Evolutionary conservation across 30 jellyfish, hydroid and myxozoan species (phyloP).

Genomic region (Euphysa ruthae): DNA sequence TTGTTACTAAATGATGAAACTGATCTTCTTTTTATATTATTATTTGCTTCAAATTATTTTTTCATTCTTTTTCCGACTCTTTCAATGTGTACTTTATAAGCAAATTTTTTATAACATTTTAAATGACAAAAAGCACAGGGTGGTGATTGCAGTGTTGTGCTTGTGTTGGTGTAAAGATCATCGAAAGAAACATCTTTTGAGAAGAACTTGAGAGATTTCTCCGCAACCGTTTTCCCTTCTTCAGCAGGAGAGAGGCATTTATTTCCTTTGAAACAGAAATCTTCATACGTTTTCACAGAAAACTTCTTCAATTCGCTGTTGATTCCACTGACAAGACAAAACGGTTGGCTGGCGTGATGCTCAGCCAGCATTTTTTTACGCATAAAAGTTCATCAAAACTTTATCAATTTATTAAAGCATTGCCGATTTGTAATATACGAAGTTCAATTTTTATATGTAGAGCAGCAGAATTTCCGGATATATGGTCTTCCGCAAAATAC

Average conservation of each 20-base stretch:
- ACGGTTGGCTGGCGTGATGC: conserved; percentile 1
- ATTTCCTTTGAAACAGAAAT: neutral
- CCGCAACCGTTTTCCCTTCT: conserved; percentile 1
- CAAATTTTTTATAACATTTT: neutral
- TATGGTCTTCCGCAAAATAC: too few relatives aligned
- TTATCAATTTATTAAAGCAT: too few relatives aligned
- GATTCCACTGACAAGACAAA: neutral
- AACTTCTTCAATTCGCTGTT: neutral
- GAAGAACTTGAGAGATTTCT: neutral
- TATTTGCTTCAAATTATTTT: neutral
- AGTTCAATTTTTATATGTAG: neutral
- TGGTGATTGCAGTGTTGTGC: too few relatives aligned
- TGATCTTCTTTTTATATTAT: conserved; percentile 8
- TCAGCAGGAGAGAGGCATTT: neutral
- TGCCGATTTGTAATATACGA: neutral
- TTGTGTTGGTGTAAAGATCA: too few relatives aligned
- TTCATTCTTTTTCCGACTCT: neutral
- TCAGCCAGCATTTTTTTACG: neutral
- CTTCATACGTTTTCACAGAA: neutral
- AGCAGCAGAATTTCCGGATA: neutral
- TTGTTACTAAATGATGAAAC: neutral
- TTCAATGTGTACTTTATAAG: neutral
- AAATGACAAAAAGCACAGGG: neutral
- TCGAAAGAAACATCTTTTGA: too few relatives aligned
- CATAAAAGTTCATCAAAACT: neutral